Evolutionary conservation across 2,888 invertebrate species (phyloP).

Genomic region (Galeruca laticollis): DNA sequence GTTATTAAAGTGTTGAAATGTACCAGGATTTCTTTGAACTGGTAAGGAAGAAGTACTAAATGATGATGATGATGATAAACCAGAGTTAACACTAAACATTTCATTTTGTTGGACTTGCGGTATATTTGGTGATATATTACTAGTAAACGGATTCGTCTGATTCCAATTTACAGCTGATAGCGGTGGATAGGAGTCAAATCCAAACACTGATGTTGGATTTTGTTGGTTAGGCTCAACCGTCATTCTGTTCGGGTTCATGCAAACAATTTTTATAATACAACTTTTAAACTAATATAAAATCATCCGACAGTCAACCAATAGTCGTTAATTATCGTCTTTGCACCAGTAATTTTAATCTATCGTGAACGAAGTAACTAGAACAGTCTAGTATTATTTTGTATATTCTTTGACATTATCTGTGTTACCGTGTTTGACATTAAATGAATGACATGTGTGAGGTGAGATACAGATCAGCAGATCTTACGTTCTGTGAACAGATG

Average conservation of each 20-base stretch:
- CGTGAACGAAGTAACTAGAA: not conserved
- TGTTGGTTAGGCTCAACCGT: conserved; percentile 61
- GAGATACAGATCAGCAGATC: too few species aligned
- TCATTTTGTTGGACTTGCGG: conserved; percentile 8
- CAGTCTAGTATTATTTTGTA: conserved; percentile 1
- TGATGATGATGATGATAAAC: conserved; percentile 4
- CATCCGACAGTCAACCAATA: not conserved
- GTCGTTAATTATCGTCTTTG: not conserved
- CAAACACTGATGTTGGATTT: conserved; percentile 59
- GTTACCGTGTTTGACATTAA: not conserved
- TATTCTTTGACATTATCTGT: too few species aligned
- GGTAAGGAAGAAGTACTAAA: not conserved
- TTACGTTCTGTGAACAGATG: too few species aligned
- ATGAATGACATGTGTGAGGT: not conserved
- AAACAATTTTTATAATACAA: conserved; percentile 26
- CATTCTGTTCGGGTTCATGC: conserved; percentile 57
- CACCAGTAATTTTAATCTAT: not conserved
- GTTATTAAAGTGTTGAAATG: not conserved
- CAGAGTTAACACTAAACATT: conserved; percentile 6
- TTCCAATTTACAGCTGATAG: conserved; percentile 46
- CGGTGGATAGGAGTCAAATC: conserved; percentile 58
- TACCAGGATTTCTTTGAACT: not conserved
- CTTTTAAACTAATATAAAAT: conserved; percentile 14
- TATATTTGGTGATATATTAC: conserved; percentile 18
- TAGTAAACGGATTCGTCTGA: conserved; percentile 42